These are phyloP conservation scores for Scaptomyza parva DNA, from an alignment of 2,888 invertebrate genomes.

Conservation along the genomic window DNA sequence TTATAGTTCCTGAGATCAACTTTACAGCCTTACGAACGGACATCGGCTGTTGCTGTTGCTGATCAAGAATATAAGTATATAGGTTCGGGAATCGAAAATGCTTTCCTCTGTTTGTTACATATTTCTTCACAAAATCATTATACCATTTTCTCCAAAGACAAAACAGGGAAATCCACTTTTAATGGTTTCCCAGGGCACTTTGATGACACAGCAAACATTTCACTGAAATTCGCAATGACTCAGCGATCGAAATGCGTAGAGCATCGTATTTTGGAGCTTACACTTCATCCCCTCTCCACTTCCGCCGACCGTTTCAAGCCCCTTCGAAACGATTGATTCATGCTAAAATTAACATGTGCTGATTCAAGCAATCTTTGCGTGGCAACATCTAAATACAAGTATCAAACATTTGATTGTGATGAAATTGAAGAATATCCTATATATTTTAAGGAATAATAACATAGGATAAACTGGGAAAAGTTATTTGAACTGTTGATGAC, in stretches of 20 bases:
- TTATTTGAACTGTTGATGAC: too few relatives aligned
- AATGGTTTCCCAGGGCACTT: background rate
- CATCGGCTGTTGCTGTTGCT: too few relatives aligned
- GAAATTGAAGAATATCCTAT: conserved; percentile 24
- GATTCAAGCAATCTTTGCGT: conserved; percentile 32
- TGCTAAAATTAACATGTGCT: conserved; percentile 47
- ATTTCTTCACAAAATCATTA: too few relatives aligned
- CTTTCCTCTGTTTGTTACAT: too few relatives aligned
- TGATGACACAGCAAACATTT: conserved; percentile 39
- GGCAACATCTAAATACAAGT: conserved; percentile 25
- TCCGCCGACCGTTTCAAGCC: background rate
- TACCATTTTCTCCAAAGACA: too few relatives aligned
- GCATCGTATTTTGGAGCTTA: conserved; percentile 22
- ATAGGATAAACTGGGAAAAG: too few relatives aligned
- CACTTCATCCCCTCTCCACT: background rate
- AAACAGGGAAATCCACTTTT: background rate
- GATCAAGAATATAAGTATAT: too few relatives aligned
- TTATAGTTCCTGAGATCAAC: too few relatives aligned
- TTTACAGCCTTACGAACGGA: too few relatives aligned
- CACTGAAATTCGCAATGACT: conserved; percentile 43
- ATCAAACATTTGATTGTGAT: background rate
- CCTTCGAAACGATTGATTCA: conserved; percentile 32
- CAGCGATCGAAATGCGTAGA: conserved; percentile 41
- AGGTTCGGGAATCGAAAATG: too few relatives aligned
- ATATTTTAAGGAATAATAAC: too few relatives aligned